Percentiles rank a stretch among this genome's conserved stretches.
These are phyloP conservation scores for Elephas maximus DNA, from an alignment of 2,113 vertebrate species.

Conservation along the genomic window DNA sequence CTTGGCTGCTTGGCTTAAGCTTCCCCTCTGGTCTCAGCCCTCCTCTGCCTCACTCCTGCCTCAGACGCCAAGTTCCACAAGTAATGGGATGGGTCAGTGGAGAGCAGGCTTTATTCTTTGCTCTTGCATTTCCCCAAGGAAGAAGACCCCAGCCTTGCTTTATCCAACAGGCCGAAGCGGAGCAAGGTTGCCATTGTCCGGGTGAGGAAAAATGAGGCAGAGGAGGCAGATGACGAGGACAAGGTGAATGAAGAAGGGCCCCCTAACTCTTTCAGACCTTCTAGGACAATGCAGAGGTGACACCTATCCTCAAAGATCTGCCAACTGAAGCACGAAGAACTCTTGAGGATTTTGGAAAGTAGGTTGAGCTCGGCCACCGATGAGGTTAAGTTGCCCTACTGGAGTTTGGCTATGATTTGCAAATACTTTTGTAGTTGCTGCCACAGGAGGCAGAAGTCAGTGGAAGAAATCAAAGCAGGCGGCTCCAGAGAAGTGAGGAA, in stretches of 20 bases:
- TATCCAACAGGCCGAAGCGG: background rate
- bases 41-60: background rate
- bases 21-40: background rate
- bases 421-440: constrained; percentile 9
- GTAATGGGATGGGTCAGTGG: background rate
- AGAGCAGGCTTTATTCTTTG: background rate
- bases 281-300: background rate
- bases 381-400: background rate
- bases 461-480: background rate
- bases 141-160: background rate
- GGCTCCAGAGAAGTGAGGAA: background rate
- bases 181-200: background rate
- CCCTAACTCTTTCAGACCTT: background rate
- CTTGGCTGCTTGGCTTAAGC: too few relatives aligned
- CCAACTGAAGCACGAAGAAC: background rate
- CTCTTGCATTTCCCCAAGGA: constrained; percentile 38
- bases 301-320: fast-evolving
- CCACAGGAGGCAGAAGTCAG: background rate
- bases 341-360: background rate
- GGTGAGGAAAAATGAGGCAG: background rate
- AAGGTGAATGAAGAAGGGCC: background rate
- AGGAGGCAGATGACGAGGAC: background rate
- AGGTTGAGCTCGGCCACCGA: fast-evolving
- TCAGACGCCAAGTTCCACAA: background rate
- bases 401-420: background rate